phyloP scores from a whole-genome alignment of 2,113 vertebrate species.

The Cercocebus atys region DNA sequence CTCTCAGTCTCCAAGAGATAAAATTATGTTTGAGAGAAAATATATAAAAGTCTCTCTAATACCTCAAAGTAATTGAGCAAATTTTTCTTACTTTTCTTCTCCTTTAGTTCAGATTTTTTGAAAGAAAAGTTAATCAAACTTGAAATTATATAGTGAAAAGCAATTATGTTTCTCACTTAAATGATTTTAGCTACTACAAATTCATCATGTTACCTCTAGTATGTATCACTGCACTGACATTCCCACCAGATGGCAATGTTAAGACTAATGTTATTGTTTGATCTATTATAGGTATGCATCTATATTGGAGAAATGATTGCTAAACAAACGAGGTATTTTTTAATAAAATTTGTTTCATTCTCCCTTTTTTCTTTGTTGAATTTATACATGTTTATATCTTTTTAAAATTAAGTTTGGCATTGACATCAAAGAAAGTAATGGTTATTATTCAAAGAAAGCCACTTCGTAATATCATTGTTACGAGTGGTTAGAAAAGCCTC shows the following conservation, averaged over 20 bases:
- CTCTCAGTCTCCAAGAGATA: background rate
- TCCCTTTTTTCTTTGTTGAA: background rate
- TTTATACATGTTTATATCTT: background rate
- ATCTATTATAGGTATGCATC: background rate
- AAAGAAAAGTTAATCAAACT: background rate
- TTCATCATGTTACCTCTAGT: background rate
- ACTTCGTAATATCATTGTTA: background rate
- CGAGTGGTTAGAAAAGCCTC: background rate
- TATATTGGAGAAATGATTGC: background rate
- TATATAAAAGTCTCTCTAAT: background rate
- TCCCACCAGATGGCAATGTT: constrained; percentile 47
- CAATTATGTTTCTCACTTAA: background rate
- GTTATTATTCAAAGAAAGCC: background rate
- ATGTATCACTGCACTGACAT: background rate
- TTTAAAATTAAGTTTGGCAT: background rate
- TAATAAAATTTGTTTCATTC: constrained; percentile 21
- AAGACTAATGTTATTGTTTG: background rate
- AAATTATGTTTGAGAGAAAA: background rate
- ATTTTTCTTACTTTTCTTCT: constrained; percentile 5
- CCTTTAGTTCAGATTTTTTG: background rate
- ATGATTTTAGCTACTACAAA: background rate
- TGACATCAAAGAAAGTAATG: background rate
- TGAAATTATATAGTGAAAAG: background rate
- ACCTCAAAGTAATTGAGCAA: background rate
- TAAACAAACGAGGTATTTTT: background rate